phyloP scores from a whole-genome alignment of 2,113 vertebrate genomes.

The Ochotona princeps region DNA sequence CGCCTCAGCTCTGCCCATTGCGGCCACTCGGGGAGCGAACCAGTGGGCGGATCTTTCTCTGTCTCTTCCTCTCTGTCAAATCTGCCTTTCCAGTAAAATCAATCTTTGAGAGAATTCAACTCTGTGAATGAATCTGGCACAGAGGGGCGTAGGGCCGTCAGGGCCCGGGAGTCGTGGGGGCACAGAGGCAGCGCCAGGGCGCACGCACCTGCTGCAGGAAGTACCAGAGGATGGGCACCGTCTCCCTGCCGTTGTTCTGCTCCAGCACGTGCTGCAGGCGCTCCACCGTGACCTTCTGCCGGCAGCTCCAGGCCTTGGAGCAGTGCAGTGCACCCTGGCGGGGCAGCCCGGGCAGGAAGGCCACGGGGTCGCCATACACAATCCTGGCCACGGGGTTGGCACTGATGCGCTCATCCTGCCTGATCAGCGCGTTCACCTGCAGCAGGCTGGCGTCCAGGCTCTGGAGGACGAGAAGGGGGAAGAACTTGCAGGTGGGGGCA shows the following conservation, averaged over 20 bases:
- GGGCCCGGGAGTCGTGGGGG: too few relatives aligned
- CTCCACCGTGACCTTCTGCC: conserved; percentile 89
- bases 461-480: conserved; percentile 76
- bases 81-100: too few relatives aligned
- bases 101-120: too few relatives aligned
- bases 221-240: conserved; percentile 91
- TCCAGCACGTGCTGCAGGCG: conserved; percentile 91
- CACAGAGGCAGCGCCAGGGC: too few relatives aligned
- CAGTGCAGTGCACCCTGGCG: conserved; percentile 85
- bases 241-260: conserved; percentile 90
- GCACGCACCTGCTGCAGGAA: conserved; percentile 92
- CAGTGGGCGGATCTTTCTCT: too few relatives aligned
- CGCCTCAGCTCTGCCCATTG: too few relatives aligned
- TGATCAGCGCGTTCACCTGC: conserved; percentile 87
- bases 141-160: too few relatives aligned
- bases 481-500: background rate
- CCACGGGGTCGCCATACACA: conserved; percentile 89
- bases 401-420: conserved; percentile 89
- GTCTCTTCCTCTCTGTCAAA: too few relatives aligned
- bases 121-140: too few relatives aligned
- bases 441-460: conserved; percentile 88
- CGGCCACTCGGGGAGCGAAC: too few relatives aligned
- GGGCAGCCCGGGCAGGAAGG: conserved; percentile 88
- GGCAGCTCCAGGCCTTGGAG: conserved; percentile 93
- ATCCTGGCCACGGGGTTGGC: conserved; percentile 90